These are phyloP conservation scores for Heteromurus nitidus DNA, from an alignment of 2,888 invertebrate species.

Conservation along the genomic window DNA sequence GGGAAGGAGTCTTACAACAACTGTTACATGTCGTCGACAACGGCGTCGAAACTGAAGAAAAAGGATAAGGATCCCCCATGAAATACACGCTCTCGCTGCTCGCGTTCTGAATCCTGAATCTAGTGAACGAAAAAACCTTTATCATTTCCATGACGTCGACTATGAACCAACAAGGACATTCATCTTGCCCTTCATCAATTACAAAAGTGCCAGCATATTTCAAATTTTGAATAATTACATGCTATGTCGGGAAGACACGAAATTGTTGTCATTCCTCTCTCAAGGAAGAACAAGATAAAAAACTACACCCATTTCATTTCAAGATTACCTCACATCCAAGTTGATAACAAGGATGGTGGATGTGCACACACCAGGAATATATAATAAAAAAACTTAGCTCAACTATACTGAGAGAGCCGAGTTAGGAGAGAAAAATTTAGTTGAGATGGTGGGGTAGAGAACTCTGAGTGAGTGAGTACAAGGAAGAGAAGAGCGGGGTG, in stretches of 20 bases:
- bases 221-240: conserved; percentile 70
- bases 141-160: conserved; percentile 60
- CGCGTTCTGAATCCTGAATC: background rate
- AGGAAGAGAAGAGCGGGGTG: no score
- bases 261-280: conserved; percentile 63
- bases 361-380: background rate
- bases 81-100: conserved; percentile 7
- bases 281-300: conserved; percentile 40
- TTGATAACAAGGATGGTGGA: conserved; percentile 4
- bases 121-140: conserved; percentile 60
- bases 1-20: conserved; percentile 49
- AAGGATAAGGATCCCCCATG: conserved; percentile 28
- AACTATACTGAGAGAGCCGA: no score
- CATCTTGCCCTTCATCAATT: conserved; percentile 68
- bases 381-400: background rate
- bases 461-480: no score
- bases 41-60: conserved; percentile 11
- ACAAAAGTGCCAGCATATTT: conserved; percentile 69
- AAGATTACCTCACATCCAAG: conserved; percentile 41
- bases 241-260: conserved; percentile 53
- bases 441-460: background rate
- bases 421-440: no score
- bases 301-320: conserved; percentile 49
- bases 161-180: conserved; percentile 59
- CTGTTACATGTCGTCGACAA: conserved; percentile 54